These are phyloP conservation scores for Vanessa tameamea DNA, from an alignment of 1,140 invertebrate genomes.

Conservation along the genomic window DNA sequence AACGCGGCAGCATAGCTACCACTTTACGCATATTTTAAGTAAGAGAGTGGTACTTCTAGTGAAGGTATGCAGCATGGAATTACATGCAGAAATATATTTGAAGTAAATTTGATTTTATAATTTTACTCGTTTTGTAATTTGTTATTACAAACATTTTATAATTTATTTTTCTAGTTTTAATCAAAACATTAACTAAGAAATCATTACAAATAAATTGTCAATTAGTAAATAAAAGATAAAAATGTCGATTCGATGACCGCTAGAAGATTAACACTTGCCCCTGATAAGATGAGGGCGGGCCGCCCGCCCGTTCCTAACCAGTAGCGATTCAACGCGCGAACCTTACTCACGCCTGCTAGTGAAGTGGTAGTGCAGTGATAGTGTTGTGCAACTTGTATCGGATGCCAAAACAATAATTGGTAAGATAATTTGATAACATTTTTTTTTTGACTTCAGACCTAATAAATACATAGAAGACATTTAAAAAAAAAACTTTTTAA, in stretches of 20 bases:
- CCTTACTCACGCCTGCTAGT: conserved; percentile 45
- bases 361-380: conserved; percentile 22
- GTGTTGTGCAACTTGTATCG: conserved; percentile 24
- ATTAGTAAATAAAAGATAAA: conserved; percentile 37
- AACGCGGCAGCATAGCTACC: too few species aligned
- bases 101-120: not conserved
- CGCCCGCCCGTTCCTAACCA: conserved; percentile 45
- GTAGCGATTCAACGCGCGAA: conserved; percentile 48
- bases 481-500: not conserved
- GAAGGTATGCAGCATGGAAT: too few species aligned
- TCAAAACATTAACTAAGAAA: conserved; percentile 18
- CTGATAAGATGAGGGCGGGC: conserved; percentile 67
- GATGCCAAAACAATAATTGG: conserved; percentile 21
- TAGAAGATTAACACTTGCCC: conserved; percentile 44
- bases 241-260: conserved; percentile 31
- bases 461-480: too few species aligned
- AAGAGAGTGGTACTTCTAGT: too few species aligned
- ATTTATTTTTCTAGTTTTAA: not conserved
- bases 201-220: conserved; percentile 26
- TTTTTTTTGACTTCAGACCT: not conserved
- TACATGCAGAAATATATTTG: too few species aligned
- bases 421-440: conserved; percentile 3
- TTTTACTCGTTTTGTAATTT: not conserved
- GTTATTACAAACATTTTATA: not conserved
- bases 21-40: too few species aligned